Percentiles rank a stretch among this genome's conserved stretches.
These are phyloP conservation scores for Hippopotamus amphibius DNA, from an alignment of 2,113 vertebrate species.

Conservation along the genomic window DNA sequence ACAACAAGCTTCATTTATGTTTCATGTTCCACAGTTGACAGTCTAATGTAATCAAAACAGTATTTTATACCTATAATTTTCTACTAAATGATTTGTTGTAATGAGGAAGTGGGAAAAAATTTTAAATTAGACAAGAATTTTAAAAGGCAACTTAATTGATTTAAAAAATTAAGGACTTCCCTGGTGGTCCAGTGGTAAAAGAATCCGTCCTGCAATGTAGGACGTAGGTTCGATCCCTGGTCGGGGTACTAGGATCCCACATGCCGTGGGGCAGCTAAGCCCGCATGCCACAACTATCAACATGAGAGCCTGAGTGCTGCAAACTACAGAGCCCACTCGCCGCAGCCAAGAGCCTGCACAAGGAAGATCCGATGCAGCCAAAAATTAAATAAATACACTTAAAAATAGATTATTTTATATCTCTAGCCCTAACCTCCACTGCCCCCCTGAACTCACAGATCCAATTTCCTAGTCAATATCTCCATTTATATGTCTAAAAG, in stretches of 20 bases:
- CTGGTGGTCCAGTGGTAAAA: no score
- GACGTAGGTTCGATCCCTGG: no score
- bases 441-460: not conserved
- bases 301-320: no score
- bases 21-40: not conserved
- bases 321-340: no score
- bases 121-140: not conserved
- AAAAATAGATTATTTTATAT: not conserved
- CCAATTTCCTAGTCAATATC: not conserved
- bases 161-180: not conserved
- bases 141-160: not conserved
- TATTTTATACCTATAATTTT: slow-evolving; percentile 3
- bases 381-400: no score
- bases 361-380: no score
- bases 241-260: no score
- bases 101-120: not conserved
- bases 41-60: not conserved
- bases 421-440: not conserved
- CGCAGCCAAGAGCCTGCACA: no score
- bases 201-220: no score
- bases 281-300: no score
- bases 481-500: not conserved
- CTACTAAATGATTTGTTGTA: not conserved
- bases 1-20: not conserved
- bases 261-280: no score